Base-by-base conservation (phyloP, 2,888 invertebrate species). In the Scaptomyza caliginosa region DNA sequence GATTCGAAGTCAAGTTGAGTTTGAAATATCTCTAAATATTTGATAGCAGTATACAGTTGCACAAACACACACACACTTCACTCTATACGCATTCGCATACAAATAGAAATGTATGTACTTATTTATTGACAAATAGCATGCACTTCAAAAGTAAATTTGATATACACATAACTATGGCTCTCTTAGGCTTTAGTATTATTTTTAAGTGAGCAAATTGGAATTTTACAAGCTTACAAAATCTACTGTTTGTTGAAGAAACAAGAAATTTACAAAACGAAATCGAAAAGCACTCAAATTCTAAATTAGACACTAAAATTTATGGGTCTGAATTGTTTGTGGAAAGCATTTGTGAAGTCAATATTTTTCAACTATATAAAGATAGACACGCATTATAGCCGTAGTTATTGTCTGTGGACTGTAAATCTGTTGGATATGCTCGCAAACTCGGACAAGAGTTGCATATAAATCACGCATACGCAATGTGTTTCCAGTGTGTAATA, bases 381-480 rank as follows among this genome's bases (percentile, higher is more conserved):
- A 40, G 45, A 70, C 16, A 28, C 49, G 32, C 58, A 48, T 54
- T 42, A 49, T 39, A 52, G 40, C 38, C 13, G 51, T 71, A 52
- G 65, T 65, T 70, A 42, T 42, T 46, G 69, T 38, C 38, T 13
- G 0, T 8, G 36, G 17, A 24, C 59, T 58, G 65, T 64, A 69
- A 64, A 49, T 58, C 65, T 59, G 66, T 2, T 38, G 52, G 39
- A 65, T 56, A 42, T 24, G 24, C 49, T 23, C 39, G 8, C 39
- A 19, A 48, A 50, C 64, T 56, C 32, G 52, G 59, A 50, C 40
- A 51, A 66, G 45, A 66, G 38, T 24, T 42, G 38, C 30, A 24
- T 26, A 86, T 83, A 83, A 82, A 84, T 82, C 83, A 82, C 77
- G 84, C 57, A 82, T 82, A 86, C 81, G 86, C 81, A 77, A 51